Conservation (phyloP, 2,113 vertebrate species). For the Hippocampus mohnikei region DNA sequence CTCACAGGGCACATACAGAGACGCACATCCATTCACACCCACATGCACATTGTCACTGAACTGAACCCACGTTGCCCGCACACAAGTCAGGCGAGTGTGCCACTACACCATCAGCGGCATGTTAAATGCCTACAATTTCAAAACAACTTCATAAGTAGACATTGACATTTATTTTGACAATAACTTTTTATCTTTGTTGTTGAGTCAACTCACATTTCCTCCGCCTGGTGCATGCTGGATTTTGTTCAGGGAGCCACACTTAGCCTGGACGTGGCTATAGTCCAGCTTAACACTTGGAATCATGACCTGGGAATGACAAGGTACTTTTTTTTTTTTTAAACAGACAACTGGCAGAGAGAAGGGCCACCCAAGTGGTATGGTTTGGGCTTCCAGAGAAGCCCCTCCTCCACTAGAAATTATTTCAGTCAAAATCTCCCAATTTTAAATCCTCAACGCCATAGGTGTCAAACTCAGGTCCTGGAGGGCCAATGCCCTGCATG, state of each 20-base stretch:
- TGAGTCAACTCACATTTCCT: constrained; percentile 65
- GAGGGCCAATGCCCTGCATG: too few species aligned
- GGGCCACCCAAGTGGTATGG: not conserved
- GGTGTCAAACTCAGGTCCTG: too few species aligned
- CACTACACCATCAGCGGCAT: too few species aligned
- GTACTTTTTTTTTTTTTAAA: constrained; percentile 5
- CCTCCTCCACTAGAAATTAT: not conserved
- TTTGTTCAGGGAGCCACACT: constrained; percentile 74
- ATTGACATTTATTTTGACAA: not conserved
- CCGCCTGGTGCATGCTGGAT: constrained; percentile 59
- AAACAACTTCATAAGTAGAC: constrained; percentile 6
- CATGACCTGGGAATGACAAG: constrained; percentile 66
- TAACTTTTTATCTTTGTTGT: constrained; percentile 2
- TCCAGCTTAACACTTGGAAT: constrained; percentile 74
- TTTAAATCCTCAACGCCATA: constrained; percentile 21
- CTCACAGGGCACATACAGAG: too few species aligned
- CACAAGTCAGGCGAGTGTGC: too few species aligned
- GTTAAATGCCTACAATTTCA: not conserved
- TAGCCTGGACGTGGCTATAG: constrained; percentile 71
- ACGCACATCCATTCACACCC: too few species aligned
- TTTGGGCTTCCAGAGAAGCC: constrained; percentile 10
- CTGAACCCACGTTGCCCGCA: too few species aligned
- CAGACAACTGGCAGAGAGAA: constrained; percentile 15
- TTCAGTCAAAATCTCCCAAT: constrained; percentile 24
- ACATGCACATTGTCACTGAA: too few species aligned